Conservation (phyloP, 2,113 vertebrate genomes). For the Pterocles burchelli region DNA sequence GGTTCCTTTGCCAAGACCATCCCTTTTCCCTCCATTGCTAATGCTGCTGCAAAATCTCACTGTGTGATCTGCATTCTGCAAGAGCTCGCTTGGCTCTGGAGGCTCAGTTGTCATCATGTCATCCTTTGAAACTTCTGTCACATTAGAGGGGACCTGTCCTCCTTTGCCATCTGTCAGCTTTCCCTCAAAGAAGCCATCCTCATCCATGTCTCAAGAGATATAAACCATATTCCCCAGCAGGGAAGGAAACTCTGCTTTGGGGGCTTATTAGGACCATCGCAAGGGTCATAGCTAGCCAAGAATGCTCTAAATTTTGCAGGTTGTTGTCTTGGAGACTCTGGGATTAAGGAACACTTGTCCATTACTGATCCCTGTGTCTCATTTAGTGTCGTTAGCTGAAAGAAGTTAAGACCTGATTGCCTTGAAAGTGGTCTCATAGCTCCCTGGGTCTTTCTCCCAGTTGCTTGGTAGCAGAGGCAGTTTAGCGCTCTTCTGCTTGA, state of each 20-base stretch:
- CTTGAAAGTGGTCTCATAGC: constrained; percentile 81
- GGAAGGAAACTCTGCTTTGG: constrained; percentile 82
- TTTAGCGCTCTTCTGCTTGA: constrained; percentile 83
- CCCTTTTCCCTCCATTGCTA: constrained; percentile 68
- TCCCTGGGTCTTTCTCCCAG: constrained; percentile 81
- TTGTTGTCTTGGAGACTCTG: constrained; percentile 60
- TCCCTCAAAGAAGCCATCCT: constrained; percentile 87
- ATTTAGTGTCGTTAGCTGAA: constrained; percentile 80
- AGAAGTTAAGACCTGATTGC: constrained; percentile 78
- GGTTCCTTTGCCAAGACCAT: constrained; percentile 44
- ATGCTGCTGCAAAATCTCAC: constrained; percentile 79
- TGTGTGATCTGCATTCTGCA: constrained; percentile 76
- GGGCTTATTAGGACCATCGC: constrained; percentile 82
- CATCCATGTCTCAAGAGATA: constrained; percentile 82
- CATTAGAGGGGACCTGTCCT: constrained; percentile 84
- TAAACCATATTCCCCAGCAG: constrained; percentile 82
- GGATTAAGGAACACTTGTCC: constrained; percentile 71
- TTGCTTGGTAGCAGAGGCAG: constrained; percentile 81
- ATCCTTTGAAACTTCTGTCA: constrained; percentile 80
- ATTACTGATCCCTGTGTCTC: constrained; percentile 81
- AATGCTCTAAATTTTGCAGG: constrained; percentile 81
- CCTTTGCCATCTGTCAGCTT: constrained; percentile 84
- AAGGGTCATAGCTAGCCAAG: constrained; percentile 84
- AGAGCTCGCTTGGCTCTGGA: constrained; percentile 67
- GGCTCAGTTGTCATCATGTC: constrained; percentile 71